These are phyloP conservation scores for Sebastes oblongus DNA, from an alignment of 2,797 vertebrate species.

Conservation along the genomic window DNA sequence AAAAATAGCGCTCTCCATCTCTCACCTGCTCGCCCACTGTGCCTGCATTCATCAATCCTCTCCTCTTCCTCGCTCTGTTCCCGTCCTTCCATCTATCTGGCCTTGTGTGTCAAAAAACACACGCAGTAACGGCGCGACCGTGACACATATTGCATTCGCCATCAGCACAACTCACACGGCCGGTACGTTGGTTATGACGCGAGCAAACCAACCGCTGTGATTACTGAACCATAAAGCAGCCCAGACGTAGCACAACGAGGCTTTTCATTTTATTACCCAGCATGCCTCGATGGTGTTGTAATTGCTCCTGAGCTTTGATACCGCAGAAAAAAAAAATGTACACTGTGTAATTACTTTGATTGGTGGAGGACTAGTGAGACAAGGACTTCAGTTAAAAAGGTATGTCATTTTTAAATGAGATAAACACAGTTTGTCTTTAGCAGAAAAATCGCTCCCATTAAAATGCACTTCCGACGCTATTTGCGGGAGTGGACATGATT, in stretches of 20 bases:
- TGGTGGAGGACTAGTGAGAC: slow-evolving; percentile 7
- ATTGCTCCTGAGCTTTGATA: slow-evolving; percentile 34
- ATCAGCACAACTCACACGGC: slow-evolving; percentile 4
- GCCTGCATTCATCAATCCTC: slow-evolving; percentile 63
- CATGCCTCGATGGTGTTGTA: slow-evolving; percentile 5
- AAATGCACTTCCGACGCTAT: slow-evolving; percentile 14
- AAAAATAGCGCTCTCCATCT: slow-evolving; percentile 58
- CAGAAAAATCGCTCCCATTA: slow-evolving; percentile 6
- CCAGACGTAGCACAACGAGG: neutral
- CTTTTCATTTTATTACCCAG: slow-evolving; percentile 2
- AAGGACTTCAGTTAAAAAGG: slow-evolving; percentile 23
- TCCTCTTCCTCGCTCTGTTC: slow-evolving; percentile 5
- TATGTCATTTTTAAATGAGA: slow-evolving; percentile 27
- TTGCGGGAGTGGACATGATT: slow-evolving; percentile 27
- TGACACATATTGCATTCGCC: slow-evolving; percentile 23
- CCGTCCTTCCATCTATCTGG: slow-evolving; percentile 48
- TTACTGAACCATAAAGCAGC: slow-evolving; percentile 15
- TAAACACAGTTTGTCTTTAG: slow-evolving; percentile 5
- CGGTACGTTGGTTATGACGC: slow-evolving; percentile 6
- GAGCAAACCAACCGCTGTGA: neutral
- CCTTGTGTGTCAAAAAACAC: slow-evolving; percentile 25
- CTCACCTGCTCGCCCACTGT: slow-evolving; percentile 68
- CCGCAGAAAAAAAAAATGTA: slow-evolving; percentile 5
- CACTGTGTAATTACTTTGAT: slow-evolving; percentile 34
- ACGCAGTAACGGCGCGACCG: neutral